A percentile compares a stretch with the other conserved stretches of the same genome.
These are phyloP conservation scores for Peromyscus californicus DNA, from an alignment of 2,113 vertebrate species.

Conservation along the genomic window DNA sequence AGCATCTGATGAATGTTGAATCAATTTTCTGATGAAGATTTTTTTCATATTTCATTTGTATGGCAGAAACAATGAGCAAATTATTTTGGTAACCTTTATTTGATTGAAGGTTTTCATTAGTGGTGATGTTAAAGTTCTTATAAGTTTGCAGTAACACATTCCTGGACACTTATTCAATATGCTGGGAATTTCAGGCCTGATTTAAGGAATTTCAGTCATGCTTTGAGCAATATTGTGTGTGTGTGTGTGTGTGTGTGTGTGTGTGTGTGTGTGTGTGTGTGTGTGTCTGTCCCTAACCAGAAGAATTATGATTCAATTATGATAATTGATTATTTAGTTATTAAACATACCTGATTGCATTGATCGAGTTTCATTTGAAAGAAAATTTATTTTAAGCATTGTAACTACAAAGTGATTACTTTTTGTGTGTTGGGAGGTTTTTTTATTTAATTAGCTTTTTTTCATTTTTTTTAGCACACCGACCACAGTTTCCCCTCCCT, in stretches of 20 bases:
- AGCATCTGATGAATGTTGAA: not conserved
- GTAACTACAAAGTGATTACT: not conserved
- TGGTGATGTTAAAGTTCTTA: slow-evolving; percentile 2
- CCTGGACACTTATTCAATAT: not conserved
- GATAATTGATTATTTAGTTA: not conserved
- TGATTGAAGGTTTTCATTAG: not conserved
- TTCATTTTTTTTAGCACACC: too few relatives aligned
- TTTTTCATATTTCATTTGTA: not conserved
- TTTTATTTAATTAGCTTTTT: too few relatives aligned
- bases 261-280: not conserved
- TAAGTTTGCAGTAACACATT: slow-evolving; percentile 27
- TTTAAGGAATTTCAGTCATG: not conserved
- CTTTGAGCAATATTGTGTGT: not conserved
- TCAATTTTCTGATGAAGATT: not conserved
- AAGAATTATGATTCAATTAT: slow-evolving; percentile 39
- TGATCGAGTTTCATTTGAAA: slow-evolving; percentile 41
- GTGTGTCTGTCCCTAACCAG: not conserved
- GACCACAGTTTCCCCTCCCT: too few relatives aligned
- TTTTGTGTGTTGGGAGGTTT: too few relatives aligned
- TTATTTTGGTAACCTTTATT: slow-evolving; percentile 22
- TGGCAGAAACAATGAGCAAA: not conserved
- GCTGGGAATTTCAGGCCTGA: not conserved
- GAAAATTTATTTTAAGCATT: slow-evolving; percentile 39
- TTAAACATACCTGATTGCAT: slow-evolving; percentile 41
- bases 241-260: not conserved